Evolutionary conservation across 2,888 invertebrate genomes (phyloP), one percentile per base, ranked within the genome.

Genomic region (Hedya salicella): DNA sequence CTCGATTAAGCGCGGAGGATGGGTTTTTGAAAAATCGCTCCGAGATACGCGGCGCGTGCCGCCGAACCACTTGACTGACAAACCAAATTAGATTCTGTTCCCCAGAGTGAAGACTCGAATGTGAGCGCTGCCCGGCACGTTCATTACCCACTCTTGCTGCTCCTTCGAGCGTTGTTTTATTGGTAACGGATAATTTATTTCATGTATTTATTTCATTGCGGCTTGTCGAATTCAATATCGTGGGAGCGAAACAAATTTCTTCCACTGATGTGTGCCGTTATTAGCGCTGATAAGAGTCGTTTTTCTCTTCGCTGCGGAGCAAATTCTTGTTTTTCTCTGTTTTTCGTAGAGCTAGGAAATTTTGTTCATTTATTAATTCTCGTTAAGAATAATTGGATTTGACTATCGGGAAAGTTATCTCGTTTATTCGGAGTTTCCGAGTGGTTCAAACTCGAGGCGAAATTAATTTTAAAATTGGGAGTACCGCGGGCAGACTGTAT

Each of bases 151-250:
- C 72, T 74, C 77, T 79, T 73, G 73, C 72, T 78, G 78, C 71
- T 81, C 72, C 70, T 73, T 75, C 77, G 72, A 81, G 81, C 85
- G 84, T 83, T 87, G 82, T 87, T 90, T 90, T 92, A 91, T 91
- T 92, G 87, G 86, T 87, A 89, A 83, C 87, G 87, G 88, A 88
- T 90, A 91, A 91, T 90, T 88, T 89, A 90, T 91, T 89, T 87
- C 74, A 82, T 85, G 85, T 88, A 89, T 91, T 90, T 91, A 88
- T 91, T 86, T 86, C 80, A 85, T 78, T 82, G 84, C 79, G 82
- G 84, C 78, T 79, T 80, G 78, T 75, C 78, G 79, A 77, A 82
- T 83, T 85, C 84, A 86, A 87, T 77, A 75, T 82, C 87, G 89
- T 89, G 88, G 84, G 87, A 88, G 79, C 72, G 68, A 71, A 65